These are phyloP conservation scores for Drosophila nikananu DNA, from an alignment of 1,140 invertebrate species.

Conservation along the genomic window DNA sequence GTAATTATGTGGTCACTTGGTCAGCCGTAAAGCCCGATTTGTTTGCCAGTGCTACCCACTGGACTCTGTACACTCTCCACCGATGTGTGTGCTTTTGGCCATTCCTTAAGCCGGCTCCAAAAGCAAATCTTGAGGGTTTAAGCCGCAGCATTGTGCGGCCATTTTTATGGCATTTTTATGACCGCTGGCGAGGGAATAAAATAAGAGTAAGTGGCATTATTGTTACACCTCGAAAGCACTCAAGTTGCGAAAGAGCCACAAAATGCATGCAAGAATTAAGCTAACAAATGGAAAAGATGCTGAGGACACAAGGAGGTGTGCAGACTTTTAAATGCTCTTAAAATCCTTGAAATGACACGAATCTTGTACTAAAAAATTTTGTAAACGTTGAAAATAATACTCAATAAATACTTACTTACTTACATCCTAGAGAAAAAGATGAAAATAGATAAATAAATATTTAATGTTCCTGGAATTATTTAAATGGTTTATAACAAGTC, in stretches of 20 bases:
- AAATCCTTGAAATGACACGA: not conserved
- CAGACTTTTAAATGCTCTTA: conserved; percentile 6
- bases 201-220: conserved; percentile 76
- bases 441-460: too few species aligned
- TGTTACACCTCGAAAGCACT: conserved; percentile 58
- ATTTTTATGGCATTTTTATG: conserved; percentile 44
- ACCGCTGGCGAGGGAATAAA: conserved; percentile 40
- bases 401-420: too few species aligned
- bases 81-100: conserved; percentile 8
- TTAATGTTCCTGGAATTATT: too few species aligned
- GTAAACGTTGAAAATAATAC: too few species aligned
- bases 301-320: not conserved
- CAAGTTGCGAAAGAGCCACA: conserved; percentile 57
- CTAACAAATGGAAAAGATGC: conserved; percentile 23
- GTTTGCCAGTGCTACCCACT: conserved; percentile 13
- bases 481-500: not conserved
- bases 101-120: conserved; percentile 15
- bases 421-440: too few species aligned
- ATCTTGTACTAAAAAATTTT: not conserved
- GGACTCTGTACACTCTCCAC: not conserved
- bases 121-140: conserved; percentile 39
- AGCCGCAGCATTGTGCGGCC: conserved; percentile 28
- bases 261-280: conserved; percentile 71
- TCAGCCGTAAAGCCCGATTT: conserved; percentile 48
- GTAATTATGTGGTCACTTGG: conserved; percentile 79